A percentile compares a stretch with the other conserved stretches of the same genome.
Conservation (phyloP, 2,113 vertebrate species). For the Gasterosteus aculeatus region DNA sequence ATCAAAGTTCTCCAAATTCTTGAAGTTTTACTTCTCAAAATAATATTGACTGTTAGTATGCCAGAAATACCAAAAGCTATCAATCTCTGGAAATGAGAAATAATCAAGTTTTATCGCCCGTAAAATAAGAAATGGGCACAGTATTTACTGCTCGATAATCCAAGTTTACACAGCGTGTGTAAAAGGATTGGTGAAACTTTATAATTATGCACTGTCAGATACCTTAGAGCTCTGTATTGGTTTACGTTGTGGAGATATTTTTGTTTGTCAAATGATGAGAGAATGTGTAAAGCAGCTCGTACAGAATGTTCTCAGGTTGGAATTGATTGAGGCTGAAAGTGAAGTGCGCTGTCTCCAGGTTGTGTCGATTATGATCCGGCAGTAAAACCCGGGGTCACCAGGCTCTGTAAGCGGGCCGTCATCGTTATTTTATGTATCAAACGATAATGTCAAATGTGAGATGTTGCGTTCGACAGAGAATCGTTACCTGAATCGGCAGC, state of each 20-base stretch:
- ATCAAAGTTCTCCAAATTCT: constrained; percentile 17
- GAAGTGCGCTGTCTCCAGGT: too few relatives aligned
- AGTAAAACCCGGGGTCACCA: not conserved
- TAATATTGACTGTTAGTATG: constrained; percentile 41
- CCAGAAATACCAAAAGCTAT: constrained; percentile 25
- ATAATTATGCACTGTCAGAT: constrained; percentile 27
- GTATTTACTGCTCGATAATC: constrained; percentile 34
- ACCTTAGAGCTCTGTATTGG: constrained; percentile 29
- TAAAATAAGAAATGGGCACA: constrained; percentile 39
- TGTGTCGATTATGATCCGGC: not conserved
- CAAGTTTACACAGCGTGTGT: constrained; percentile 36
- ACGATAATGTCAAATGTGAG: not conserved
- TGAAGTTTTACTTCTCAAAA: constrained; percentile 20
- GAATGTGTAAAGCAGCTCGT: not conserved
- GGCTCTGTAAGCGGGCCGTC: not conserved
- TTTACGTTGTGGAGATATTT: not conserved
- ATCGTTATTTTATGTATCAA: not conserved
- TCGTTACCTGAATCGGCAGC: not conserved
- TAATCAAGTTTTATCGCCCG: constrained; percentile 49
- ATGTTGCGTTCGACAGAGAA: not conserved
- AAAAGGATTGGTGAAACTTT: constrained; percentile 28
- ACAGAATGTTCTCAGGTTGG: not conserved
- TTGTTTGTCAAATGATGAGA: constrained; percentile 18
- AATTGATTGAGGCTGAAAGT: not conserved
- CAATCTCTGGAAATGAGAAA: constrained; percentile 46